Conservation (phyloP, 2,888 invertebrate genomes). For the Cosmia pyralina region DNA sequence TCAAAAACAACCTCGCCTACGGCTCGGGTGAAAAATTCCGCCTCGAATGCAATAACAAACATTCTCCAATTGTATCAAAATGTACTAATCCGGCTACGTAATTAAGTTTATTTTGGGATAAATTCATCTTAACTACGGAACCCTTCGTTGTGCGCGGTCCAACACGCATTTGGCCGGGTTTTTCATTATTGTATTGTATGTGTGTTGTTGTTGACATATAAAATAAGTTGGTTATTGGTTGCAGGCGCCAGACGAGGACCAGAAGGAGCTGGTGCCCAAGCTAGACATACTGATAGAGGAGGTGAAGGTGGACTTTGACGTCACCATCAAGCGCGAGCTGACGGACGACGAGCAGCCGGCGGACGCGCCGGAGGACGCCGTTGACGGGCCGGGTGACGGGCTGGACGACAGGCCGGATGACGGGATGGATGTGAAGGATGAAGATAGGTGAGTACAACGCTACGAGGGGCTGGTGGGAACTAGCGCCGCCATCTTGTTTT, state of each 20-base stretch:
- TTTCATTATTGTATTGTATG: neutral
- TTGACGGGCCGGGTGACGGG: neutral
- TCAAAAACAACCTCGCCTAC: too few species aligned
- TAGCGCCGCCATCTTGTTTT: too few species aligned
- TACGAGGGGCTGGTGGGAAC: too few species aligned
- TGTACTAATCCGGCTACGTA: too few species aligned
- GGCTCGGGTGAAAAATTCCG: too few species aligned
- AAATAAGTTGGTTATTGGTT: neutral
- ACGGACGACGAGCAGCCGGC: conserved; percentile 23
- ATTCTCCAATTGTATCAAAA: too few species aligned
- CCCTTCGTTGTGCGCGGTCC: too few species aligned
- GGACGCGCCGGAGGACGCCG: neutral
- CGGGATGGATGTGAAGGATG: conserved; percentile 29
- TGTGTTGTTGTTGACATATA: neutral
- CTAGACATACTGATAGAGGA: conserved; percentile 63
- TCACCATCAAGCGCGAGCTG: conserved; percentile 51
- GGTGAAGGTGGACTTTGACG: conserved; percentile 43
- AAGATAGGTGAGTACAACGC: conserved; percentile 58
- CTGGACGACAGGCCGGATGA: neutral
- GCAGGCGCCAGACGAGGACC: conserved; percentile 48
- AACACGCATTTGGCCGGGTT: too few species aligned
- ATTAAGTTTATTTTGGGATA: too few species aligned
- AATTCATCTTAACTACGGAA: too few species aligned
- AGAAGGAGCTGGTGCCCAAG: conserved; percentile 31
- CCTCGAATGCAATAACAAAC: too few species aligned